These are phyloP conservation scores for Lacanobia wlatinum DNA, from an alignment of 2,888 invertebrate genomes.

Conservation along the genomic window DNA sequence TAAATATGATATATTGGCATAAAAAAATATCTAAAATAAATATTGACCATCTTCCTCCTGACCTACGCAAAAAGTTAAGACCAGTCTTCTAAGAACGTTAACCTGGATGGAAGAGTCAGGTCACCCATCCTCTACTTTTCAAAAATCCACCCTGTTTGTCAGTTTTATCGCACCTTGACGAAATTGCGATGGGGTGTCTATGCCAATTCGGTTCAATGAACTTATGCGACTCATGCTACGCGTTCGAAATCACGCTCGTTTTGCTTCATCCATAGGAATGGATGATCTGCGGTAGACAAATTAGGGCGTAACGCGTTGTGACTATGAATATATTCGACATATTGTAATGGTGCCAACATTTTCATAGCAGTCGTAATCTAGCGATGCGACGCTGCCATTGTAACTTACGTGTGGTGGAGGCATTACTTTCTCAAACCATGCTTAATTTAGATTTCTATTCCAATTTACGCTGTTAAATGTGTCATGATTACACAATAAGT, in stretches of 20 bases:
- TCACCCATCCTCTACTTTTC: too few relatives aligned
- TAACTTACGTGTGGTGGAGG: not conserved
- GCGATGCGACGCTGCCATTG: too few relatives aligned
- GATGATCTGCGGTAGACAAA: not conserved
- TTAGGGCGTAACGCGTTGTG: not conserved
- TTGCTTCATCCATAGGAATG: not conserved
- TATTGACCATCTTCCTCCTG: too few relatives aligned
- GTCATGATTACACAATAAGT: not conserved
- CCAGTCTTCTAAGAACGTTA: not conserved
- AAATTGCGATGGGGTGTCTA: not conserved
- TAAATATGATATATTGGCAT: too few relatives aligned
- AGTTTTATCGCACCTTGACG: not conserved
- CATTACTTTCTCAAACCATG: not conserved
- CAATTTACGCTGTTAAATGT: not conserved
- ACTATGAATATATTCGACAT: not conserved
- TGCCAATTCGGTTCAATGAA: not conserved
- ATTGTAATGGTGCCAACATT: too few relatives aligned
- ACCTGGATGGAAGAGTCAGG: not conserved
- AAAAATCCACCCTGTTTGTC: not conserved
- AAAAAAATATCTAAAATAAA: too few relatives aligned
- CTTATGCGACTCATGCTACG: too few relatives aligned
- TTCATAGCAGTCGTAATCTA: too few relatives aligned
- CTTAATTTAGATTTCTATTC: not conserved
- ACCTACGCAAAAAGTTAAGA: too few relatives aligned
- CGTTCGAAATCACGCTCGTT: not conserved